Conservation (phyloP, 37 sponge, comb jelly and placozoan genomes). For the Petrosia ficiformis region DNA sequence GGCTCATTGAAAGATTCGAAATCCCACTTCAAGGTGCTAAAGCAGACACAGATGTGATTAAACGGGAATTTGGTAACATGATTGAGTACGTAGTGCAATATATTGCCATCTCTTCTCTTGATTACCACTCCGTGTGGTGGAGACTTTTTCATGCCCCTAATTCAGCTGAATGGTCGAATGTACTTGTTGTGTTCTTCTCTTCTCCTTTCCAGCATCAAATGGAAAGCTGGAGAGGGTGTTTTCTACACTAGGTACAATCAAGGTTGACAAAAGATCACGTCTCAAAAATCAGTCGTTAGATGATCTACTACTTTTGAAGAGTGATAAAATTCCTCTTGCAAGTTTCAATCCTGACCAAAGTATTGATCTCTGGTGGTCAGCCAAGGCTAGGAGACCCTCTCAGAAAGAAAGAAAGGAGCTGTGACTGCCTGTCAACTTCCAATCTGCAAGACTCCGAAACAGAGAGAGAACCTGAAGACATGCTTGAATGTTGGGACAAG, state of each 20-base stretch:
- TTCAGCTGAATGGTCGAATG: conserved; percentile 52
- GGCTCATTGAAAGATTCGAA: conserved; percentile 20
- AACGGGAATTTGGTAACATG: conserved; percentile 36
- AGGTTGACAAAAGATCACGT: conserved; percentile 24
- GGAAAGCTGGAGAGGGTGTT: conserved; percentile 55
- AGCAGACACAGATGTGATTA: conserved; percentile 16
- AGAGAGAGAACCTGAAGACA: conserved; percentile 17
- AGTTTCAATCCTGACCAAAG: conserved; percentile 19
- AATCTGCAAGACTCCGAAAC: background rate
- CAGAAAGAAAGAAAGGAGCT: conserved; percentile 13
- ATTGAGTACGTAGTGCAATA: conserved; percentile 27
- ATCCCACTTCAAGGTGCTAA: conserved; percentile 41
- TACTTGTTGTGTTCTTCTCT: conserved; percentile 27
- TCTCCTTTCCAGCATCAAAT: conserved; percentile 51
- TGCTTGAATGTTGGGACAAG: conserved; percentile 39
- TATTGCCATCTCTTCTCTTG: conserved; percentile 34
- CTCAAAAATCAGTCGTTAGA: conserved; percentile 17
- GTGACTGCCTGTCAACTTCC: conserved; percentile 13
- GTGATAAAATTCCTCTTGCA: conserved; percentile 7
- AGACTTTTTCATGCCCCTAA: conserved; percentile 49
- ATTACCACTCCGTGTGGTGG: conserved; percentile 63
- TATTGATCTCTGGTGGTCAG: conserved; percentile 49
- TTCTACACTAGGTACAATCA: conserved; percentile 29
- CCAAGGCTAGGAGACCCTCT: conserved; percentile 39
- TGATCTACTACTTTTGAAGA: conserved; percentile 33